These are phyloP conservation scores for Ormyrus pomaceus DNA, from an alignment of 2,888 invertebrate genomes.

Conservation along the genomic window DNA sequence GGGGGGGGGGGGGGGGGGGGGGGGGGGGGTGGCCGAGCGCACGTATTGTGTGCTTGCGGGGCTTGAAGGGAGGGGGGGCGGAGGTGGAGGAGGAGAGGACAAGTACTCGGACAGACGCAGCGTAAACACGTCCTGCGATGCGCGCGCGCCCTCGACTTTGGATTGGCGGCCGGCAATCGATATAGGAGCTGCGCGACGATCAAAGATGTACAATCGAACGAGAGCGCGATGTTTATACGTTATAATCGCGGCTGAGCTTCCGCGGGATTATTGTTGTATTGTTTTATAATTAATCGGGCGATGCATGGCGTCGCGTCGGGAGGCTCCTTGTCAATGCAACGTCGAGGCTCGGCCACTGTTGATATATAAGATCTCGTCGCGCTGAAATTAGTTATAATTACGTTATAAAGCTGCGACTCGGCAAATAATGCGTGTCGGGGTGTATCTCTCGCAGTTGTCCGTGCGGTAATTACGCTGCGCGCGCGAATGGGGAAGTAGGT, in stretches of 20 bases:
- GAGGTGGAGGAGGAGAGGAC: not conserved
- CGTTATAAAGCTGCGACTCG: constrained; percentile 9
- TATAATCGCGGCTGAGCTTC: constrained; percentile 16
- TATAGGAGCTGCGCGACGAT: constrained; percentile 18
- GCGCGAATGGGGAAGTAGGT: not conserved
- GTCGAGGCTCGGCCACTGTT: constrained; percentile 21
- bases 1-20: not conserved
- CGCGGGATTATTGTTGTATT: constrained; percentile 53
- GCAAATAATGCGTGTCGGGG: not conserved
- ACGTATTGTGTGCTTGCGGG: not conserved
- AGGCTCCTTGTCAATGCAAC: constrained; percentile 34
- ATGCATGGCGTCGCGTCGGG: not conserved
- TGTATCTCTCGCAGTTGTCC: not conserved
- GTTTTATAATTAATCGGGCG: constrained; percentile 54
- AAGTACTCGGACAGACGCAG: constrained; percentile 9
- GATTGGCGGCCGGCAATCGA: constrained; percentile 19
- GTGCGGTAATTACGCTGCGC: not conserved
- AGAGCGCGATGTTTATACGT: constrained; percentile 22
- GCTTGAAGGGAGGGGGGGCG: not conserved
- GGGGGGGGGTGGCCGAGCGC: not conserved
- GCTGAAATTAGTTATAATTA: constrained; percentile 55
- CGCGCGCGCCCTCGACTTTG: not conserved
- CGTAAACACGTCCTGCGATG: constrained; percentile 23
- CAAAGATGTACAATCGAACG: constrained; percentile 15
- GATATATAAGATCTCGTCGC: constrained; percentile 54